A percentile compares a stretch with the other conserved stretches of the same genome.
These are phyloP conservation scores for Trichomalopsis sarcophagae DNA, from an alignment of 1,140 invertebrate genomes.

Conservation along the genomic window DNA sequence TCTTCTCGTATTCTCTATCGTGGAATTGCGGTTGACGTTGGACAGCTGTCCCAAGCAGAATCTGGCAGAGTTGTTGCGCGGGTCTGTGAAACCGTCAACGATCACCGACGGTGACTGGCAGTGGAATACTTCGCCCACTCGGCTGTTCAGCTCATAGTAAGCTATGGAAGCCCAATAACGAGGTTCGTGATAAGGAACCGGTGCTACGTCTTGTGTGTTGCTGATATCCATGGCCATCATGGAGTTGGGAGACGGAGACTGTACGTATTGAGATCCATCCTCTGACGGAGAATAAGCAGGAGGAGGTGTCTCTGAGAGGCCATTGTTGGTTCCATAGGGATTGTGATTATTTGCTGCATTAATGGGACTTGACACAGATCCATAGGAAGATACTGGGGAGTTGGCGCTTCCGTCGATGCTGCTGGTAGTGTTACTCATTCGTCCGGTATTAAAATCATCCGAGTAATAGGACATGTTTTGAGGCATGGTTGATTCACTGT, in stretches of 20 bases:
- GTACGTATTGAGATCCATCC: slow-evolving; percentile 73
- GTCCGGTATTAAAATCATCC: slow-evolving; percentile 81
- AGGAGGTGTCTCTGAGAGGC: slow-evolving; percentile 88
- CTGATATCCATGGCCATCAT: slow-evolving; percentile 78
- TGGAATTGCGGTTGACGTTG: slow-evolving; percentile 79
- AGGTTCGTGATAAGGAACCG: slow-evolving; percentile 86
- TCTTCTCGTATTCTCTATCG: slow-evolving; percentile 82
- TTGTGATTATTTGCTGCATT: slow-evolving; percentile 73
- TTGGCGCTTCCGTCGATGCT: slow-evolving; percentile 33
- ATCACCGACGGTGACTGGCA: slow-evolving; percentile 89
- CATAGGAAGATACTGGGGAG: slow-evolving; percentile 59
- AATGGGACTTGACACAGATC: slow-evolving; percentile 60
- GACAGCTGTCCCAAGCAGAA: slow-evolving; percentile 84
- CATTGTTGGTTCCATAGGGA: slow-evolving; percentile 75
- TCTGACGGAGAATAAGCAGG: slow-evolving; percentile 90
- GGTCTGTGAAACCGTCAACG: slow-evolving; percentile 96
- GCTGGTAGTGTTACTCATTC: slow-evolving; percentile 57
- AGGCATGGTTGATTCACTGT: slow-evolving; percentile 93
- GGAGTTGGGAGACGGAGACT: slow-evolving; percentile 55
- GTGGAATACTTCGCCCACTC: slow-evolving; percentile 93
- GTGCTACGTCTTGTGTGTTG: slow-evolving; percentile 79
- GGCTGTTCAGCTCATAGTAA: slow-evolving; percentile 94
- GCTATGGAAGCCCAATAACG: slow-evolving; percentile 93
- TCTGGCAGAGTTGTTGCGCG: slow-evolving; percentile 82
- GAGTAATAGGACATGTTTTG: slow-evolving; percentile 94